phyloP scores from a whole-genome alignment of 1,140 invertebrate genomes.

The Calycopis cecrops region DNA sequence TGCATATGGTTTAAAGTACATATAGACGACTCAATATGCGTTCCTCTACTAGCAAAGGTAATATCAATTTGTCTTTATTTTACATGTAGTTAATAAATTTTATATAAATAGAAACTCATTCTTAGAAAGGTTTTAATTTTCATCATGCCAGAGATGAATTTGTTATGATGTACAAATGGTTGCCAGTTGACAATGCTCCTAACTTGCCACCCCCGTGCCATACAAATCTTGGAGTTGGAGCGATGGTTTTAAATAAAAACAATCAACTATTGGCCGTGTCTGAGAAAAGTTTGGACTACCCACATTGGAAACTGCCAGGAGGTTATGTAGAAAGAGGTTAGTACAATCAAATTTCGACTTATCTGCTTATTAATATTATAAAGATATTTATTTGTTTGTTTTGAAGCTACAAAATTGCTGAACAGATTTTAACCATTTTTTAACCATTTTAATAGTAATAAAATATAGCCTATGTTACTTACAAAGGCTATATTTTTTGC shows the following conservation, averaged over 20 bases:
- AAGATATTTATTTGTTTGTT: no score
- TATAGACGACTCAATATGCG: constrained; percentile 80
- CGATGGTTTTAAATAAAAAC: constrained; percentile 86
- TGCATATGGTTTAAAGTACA: constrained; percentile 90
- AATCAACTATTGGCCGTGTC: constrained; percentile 86
- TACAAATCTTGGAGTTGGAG: constrained; percentile 92
- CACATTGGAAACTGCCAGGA: constrained; percentile 93
- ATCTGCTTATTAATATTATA: no score
- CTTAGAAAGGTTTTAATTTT: constrained; percentile 88
- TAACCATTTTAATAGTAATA: no score
- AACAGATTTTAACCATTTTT: no score
- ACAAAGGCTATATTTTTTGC: no score
- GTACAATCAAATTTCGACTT: not conserved
- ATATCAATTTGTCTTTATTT: constrained; percentile 27
- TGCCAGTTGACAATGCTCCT: constrained; percentile 74
- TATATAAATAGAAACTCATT: constrained; percentile 28
- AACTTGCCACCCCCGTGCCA: constrained; percentile 89
- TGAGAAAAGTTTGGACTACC: constrained; percentile 81
- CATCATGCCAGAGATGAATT: constrained; percentile 90
- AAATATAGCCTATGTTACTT: no score
- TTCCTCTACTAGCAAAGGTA: constrained; percentile 85
- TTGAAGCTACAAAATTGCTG: no score
- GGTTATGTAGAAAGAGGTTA: constrained; percentile 91
- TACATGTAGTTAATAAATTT: not conserved
- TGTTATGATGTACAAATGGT: constrained; percentile 89